Conservation (phyloP, 2,888 invertebrate genomes). For the Rapana venosa region DNA sequence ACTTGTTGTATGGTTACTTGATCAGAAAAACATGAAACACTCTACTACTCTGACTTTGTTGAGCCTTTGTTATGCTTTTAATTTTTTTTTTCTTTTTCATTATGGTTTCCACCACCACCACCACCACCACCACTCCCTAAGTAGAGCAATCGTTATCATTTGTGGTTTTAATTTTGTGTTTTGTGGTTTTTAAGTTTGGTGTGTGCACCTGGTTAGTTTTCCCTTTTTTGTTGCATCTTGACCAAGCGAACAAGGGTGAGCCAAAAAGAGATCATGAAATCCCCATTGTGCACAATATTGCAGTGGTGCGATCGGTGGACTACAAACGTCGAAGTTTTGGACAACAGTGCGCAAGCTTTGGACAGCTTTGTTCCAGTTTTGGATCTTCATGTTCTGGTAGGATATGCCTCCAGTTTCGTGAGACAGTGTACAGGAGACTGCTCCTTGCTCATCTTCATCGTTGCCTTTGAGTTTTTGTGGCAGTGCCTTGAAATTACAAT, state of each 20-base stretch:
- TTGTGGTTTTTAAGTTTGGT: conserved; percentile 22
- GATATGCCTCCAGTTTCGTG: conserved; percentile 10
- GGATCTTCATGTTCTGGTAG: conserved; percentile 41
- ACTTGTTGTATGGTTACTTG: neutral
- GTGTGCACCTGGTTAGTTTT: conserved; percentile 13
- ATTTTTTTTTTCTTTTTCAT: neutral
- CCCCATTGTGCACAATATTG: conserved; percentile 30
- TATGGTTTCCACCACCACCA: no score
- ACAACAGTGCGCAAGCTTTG: conserved; percentile 42
- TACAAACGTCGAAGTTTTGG: conserved; percentile 43
- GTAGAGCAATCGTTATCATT: neutral
- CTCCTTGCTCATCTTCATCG: conserved; percentile 28
- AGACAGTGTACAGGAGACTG: conserved; percentile 9
- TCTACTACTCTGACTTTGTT: neutral
- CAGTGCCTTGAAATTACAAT: conserved; percentile 21
- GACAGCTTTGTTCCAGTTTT: conserved; percentile 44
- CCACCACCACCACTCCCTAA: no score
- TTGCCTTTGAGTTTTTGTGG: conserved; percentile 23
- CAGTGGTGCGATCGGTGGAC: conserved; percentile 43
- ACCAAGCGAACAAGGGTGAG: conserved; percentile 27
- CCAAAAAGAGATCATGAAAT: conserved; percentile 26
- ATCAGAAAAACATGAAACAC: no score
- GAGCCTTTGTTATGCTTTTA: neutral
- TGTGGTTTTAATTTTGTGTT: neutral
- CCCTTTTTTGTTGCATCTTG: neutral